Percentiles rank a stretch among this genome's conserved stretches.
Evolutionary conservation across 1,140 invertebrate genomes (phyloP).

Genomic region (Branchinecta lindahli): DNA sequence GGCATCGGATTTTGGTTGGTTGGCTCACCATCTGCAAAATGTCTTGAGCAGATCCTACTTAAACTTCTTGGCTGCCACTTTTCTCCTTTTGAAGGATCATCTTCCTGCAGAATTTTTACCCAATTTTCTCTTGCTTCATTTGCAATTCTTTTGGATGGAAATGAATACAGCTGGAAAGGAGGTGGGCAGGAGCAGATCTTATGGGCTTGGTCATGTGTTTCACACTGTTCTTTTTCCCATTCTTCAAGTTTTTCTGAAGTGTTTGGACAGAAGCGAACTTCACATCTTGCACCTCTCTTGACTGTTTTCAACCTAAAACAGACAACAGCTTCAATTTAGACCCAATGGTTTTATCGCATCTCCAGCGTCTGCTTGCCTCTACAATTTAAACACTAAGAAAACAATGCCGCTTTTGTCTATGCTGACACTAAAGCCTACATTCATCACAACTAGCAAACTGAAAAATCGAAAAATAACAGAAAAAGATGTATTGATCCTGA

Average conservation of each 20-base stretch:
- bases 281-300: not conserved
- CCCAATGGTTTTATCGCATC: too few species aligned
- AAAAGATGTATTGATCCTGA: too few species aligned
- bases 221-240: not conserved
- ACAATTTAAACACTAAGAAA: too few species aligned
- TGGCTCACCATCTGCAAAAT: constrained; percentile 7
- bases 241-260: not conserved
- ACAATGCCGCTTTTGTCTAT: too few species aligned
- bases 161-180: not conserved
- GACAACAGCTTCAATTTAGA: too few species aligned
- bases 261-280: not conserved
- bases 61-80: not conserved
- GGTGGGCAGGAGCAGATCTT: not conserved
- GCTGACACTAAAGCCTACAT: too few species aligned
- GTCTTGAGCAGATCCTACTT: not conserved
- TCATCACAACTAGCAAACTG: too few species aligned
- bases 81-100: constrained; percentile 3
- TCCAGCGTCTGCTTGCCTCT: too few species aligned
- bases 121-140: not conserved
- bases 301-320: not conserved
- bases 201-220: not conserved
- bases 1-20: constrained; percentile 5
- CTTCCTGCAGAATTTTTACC: not conserved
- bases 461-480: too few species aligned
- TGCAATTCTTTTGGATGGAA: not conserved